phyloP scores from a whole-genome alignment of 2,797 vertebrate species.

The Premnoplex brunnescens region DNA sequence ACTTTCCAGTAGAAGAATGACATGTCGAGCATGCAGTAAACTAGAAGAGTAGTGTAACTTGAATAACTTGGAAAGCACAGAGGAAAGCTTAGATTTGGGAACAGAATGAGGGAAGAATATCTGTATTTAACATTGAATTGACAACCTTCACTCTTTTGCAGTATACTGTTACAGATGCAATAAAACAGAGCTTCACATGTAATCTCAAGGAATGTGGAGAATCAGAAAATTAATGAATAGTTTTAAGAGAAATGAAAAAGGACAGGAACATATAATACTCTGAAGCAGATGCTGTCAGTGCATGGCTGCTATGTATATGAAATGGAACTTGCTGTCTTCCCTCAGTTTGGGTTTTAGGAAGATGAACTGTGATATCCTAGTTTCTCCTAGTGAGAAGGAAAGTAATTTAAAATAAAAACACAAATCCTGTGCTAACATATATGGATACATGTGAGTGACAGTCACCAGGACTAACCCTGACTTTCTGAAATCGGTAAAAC shows the following conservation, averaged over 20 bases:
- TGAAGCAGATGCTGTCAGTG: neutral
- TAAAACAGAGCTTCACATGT: constrained; percentile 26
- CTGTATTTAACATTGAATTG: constrained; percentile 25
- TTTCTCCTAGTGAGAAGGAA: neutral
- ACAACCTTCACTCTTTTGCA: neutral
- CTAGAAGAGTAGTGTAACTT: neutral
- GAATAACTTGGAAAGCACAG: neutral
- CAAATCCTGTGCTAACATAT: neutral
- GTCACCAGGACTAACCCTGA: neutral
- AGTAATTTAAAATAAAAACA: constrained; percentile 36
- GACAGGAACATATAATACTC: neutral
- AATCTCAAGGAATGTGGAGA: constrained; percentile 24
- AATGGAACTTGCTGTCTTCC: neutral
- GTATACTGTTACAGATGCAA: neutral
- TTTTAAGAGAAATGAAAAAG: constrained; percentile 52
- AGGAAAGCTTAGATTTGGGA: neutral
- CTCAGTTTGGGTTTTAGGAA: neutral
- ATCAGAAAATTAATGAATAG: constrained; percentile 55
- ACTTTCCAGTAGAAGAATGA: neutral
- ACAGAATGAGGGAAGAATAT: neutral
- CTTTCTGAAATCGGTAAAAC: neutral
- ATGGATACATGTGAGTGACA: neutral
- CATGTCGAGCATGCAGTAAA: neutral
- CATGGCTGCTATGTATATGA: neutral
- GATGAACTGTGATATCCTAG: neutral